A percentile compares a stretch with the other conserved stretches of the same genome.
Conservation (phyloP, 2,113 vertebrate species). For the Chelonoidis abingdonii region DNA sequence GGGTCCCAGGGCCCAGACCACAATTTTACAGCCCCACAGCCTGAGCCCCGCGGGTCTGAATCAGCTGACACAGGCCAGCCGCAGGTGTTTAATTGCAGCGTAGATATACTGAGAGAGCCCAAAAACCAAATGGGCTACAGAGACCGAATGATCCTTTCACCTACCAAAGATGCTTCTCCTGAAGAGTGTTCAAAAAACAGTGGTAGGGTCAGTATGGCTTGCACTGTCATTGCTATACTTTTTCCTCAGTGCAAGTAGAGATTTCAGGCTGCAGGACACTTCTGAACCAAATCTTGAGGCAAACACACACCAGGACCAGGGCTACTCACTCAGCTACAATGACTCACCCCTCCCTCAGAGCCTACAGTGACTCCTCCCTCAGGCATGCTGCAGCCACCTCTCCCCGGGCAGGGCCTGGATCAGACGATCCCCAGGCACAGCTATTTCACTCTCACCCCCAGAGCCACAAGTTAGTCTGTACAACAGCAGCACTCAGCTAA, state of each 20-base stretch:
- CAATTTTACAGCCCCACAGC: not conserved
- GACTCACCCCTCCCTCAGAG: not conserved
- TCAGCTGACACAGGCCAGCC: not conserved
- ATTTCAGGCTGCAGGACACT: not conserved
- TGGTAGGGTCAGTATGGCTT: not conserved
- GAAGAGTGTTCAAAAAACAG: not conserved
- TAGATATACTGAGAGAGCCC: not conserved
- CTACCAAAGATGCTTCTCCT: not conserved
- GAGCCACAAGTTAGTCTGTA: not conserved
- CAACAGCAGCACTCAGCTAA: not conserved
- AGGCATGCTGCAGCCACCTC: not conserved
- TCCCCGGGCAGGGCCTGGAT: not conserved
- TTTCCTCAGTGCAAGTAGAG: not conserved
- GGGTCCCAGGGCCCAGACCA: not conserved
- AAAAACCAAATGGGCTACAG: accelerated
- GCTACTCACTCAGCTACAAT: not conserved
- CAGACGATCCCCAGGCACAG: not conserved
- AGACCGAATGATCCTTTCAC: not conserved
- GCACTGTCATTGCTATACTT: not conserved
- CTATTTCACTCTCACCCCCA: not conserved
- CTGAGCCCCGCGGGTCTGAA: not conserved
- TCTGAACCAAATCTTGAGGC: not conserved
- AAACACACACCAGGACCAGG: not conserved
- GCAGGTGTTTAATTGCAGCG: not conserved
- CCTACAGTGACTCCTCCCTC: not conserved